Conservation (phyloP, 2,797 vertebrate species). For the Phylloscopus collybita region DNA sequence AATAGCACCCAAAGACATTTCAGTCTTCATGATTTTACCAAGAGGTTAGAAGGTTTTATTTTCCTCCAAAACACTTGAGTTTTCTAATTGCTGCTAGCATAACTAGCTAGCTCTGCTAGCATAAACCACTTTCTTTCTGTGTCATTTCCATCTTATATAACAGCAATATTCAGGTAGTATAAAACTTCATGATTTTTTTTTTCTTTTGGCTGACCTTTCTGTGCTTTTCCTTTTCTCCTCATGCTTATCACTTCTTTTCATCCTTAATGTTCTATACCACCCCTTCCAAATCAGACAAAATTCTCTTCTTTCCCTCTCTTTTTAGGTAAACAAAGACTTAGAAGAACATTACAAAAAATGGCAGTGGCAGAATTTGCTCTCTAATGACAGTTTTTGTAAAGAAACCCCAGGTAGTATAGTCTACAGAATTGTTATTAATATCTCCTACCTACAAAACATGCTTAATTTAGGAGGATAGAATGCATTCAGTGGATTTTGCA, state of each 20-base stretch:
- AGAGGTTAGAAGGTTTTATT: background rate
- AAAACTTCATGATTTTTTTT: background rate
- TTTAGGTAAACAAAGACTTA: background rate
- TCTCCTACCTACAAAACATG: background rate
- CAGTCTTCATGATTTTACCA: background rate
- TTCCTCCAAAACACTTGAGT: background rate
- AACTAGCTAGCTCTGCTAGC: background rate
- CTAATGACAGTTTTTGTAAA: background rate
- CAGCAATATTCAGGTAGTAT: background rate
- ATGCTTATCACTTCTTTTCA: background rate
- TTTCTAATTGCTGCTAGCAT: background rate
- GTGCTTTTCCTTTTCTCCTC: background rate
- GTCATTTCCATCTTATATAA: background rate
- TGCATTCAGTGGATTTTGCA: background rate
- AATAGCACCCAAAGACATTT: background rate
- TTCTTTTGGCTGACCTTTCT: background rate
- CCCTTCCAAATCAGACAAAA: background rate
- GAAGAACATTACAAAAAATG: background rate
- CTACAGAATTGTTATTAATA: background rate
- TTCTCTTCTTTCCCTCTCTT: background rate
- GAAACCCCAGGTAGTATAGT: background rate
- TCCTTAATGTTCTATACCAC: background rate
- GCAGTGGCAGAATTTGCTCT: background rate
- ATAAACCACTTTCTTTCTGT: background rate
- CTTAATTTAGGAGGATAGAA: background rate